Base-by-base conservation (phyloP, 2,113 vertebrate genomes). In the Python bivittatus region DNA sequence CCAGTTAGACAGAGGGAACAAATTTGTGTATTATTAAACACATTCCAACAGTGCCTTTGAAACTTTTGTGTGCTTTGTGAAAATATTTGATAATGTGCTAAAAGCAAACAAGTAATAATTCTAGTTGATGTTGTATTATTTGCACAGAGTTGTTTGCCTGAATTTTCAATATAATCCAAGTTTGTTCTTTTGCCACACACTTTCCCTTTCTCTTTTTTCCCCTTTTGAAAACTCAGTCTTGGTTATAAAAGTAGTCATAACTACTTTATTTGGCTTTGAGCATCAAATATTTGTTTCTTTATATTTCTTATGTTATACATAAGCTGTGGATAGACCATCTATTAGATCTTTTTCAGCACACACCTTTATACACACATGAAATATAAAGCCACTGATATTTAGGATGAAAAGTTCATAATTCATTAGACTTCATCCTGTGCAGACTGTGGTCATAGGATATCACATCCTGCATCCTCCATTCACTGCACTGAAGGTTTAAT, bases 1-100 rank as follows among this genome's bases (percentile, higher is more conserved):
- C 29, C n/a, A 68, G 64, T 42, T 88, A 58, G 23, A 23, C 10
- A 90, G 85, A 15, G 22, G 29, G 25, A 56, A 88, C 60, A 87
- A 86, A 84, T 1, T 87, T 52, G 6, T 72, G 22, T 84, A 68
- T 42, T 89, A 52, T 94, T 90, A 93, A 90, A 92, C 86, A 9
- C 12, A 52, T 23, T 92, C 42, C 61, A 79, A 56, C n/a, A 92
- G 84, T 85, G 58, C 27, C 48, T 94, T 91, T 92, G 42, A 23
- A 93, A 68, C 22, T 52, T 91, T 54, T 54, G 0, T 72, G 23
- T 1, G 29, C 60, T 84, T 60, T 88, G 1, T 0, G 1, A 93
- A 93, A 92, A 89, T 22, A 53, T 88, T 91, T 79, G 52, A 88
- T 58, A 64, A 48, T 10, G 38, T 89, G 9, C 9, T 87, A 89